Conservation (phyloP, 37 sponge, comb jelly and placozoan species). For the Eunapius fragilis region DNA sequence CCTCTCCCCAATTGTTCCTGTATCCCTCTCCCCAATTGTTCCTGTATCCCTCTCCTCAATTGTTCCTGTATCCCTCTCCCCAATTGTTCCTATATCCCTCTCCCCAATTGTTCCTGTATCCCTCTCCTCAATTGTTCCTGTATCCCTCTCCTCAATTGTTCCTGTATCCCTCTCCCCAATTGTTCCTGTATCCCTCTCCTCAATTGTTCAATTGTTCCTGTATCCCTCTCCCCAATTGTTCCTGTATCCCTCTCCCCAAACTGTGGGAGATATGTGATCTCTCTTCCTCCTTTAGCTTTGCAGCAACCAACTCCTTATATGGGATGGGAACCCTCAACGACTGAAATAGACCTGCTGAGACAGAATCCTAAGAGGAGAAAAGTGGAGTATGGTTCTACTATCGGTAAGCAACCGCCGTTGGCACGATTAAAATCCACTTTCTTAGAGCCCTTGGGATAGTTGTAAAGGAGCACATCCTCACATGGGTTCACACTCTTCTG, state of each 20-base stretch:
- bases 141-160: constrained; percentile 35
- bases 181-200: constrained; percentile 9
- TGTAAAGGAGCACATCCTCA: too few species aligned
- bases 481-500: not conserved
- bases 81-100: not conserved
- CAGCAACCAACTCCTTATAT: constrained; percentile 57
- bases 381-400: constrained; percentile 67
- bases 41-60: too few species aligned
- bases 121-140: constrained; percentile 6
- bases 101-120: not conserved
- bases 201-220: not conserved
- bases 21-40: not conserved
- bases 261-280: too few species aligned
- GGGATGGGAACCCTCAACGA: constrained; percentile 67
- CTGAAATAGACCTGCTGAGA: constrained; percentile 63
- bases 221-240: not conserved
- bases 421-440: too few species aligned
- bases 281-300: not conserved
- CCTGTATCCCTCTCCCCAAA: not conserved
- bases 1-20: not conserved
- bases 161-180: constrained; percentile 26
- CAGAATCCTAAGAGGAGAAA: constrained; percentile 75
- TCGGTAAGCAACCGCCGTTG: constrained; percentile 56
- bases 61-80: not conserved
- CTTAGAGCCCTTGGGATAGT: too few species aligned